Percentiles rank a stretch among this genome's conserved stretches.
Conservation (phyloP, 2,113 vertebrate species). For the Carlito syrichta region DNA sequence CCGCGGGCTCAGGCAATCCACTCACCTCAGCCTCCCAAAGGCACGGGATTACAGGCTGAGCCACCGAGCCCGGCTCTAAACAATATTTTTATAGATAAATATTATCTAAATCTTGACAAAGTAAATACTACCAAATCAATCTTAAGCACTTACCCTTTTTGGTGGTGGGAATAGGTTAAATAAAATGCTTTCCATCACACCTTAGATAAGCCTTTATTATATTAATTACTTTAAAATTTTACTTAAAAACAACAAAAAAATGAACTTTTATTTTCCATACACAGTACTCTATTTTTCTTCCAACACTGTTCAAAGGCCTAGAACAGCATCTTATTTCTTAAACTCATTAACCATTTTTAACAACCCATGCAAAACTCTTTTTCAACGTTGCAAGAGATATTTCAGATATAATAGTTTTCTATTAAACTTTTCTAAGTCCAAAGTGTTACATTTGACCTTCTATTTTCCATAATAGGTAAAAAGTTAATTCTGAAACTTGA, state of each 20-base stretch:
- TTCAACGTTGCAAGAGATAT: neutral
- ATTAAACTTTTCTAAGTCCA: neutral
- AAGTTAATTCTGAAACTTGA: neutral
- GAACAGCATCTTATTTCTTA: neutral
- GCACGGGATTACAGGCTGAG: no score
- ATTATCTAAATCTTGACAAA: neutral
- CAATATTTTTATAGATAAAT: slow-evolving; percentile 1
- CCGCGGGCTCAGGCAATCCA: no score
- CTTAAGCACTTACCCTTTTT: neutral
- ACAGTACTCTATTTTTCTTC: neutral
- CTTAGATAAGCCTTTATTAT: neutral
- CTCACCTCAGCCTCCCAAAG: no score
- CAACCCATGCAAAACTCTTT: neutral
- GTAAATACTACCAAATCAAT: neutral
- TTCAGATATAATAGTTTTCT: neutral
- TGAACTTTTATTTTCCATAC: neutral
- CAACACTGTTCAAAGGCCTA: neutral
- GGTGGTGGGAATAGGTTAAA: neutral
- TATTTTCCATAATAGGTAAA: neutral
- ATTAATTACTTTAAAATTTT: neutral
- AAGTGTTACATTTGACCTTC: neutral
- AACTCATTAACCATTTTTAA: neutral
- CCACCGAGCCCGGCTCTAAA: no score
- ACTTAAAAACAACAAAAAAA: neutral
- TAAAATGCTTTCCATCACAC: neutral